These are phyloP conservation scores for Lamprologus tigripictilis DNA, from an alignment of 2,113 vertebrate species.

Conservation along the genomic window DNA sequence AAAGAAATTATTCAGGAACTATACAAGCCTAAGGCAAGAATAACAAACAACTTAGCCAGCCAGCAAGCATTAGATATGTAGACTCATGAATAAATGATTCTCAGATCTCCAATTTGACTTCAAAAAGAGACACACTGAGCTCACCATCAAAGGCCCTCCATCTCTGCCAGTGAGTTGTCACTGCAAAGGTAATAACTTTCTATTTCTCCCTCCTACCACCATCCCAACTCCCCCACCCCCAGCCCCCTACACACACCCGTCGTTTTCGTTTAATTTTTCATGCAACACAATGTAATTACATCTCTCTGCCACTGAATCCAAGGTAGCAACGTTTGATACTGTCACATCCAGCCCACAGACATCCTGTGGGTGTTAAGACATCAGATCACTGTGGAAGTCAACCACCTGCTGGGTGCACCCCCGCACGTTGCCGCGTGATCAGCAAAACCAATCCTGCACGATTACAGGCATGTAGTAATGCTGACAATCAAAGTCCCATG, in stretches of 20 bases:
- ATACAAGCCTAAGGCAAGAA: conserved; percentile 24
- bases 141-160: conserved; percentile 35
- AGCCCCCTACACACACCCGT: background rate
- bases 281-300: conserved; percentile 58
- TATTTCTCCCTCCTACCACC: background rate
- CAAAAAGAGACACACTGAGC: conserved; percentile 28
- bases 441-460: background rate
- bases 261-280: conserved; percentile 25
- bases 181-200: conserved; percentile 36
- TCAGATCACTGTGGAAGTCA: conserved; percentile 34
- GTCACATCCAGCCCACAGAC: conserved; percentile 14
- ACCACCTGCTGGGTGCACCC: conserved; percentile 46
- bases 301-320: background rate
- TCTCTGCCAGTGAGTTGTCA: conserved; percentile 22
- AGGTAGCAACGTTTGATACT: conserved; percentile 12
- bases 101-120: conserved; percentile 46
- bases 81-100: conserved; percentile 52
- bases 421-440: conserved; percentile 4
- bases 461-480: background rate
- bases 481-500: conserved; percentile 22
- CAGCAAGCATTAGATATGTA: conserved; percentile 18
- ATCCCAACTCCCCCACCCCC: background rate
- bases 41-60: conserved; percentile 41
- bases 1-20: conserved; percentile 27
- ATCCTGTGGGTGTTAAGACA: conserved; percentile 43